Base-by-base conservation (phyloP, 2,888 invertebrate species). In the Acanthoscelides obtectus region DNA sequence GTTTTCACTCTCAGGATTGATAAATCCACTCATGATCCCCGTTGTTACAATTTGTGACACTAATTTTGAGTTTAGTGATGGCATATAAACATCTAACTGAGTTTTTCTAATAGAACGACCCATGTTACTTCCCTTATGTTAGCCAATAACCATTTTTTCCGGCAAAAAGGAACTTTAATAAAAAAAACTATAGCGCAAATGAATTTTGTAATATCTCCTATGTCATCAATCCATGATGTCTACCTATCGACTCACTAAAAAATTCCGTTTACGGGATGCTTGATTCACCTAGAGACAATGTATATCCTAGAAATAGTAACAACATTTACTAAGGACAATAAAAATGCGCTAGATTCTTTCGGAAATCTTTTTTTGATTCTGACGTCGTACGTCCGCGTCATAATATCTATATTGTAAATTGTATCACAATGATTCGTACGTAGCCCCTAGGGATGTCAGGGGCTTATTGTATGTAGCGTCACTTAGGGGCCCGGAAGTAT, bases 401-500 rank as follows among this genome's bases (percentile, higher is more conserved):
- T 75, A 79, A 77, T 76, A 80, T 77, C 80, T 80, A 80, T 77
- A 67, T 67, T 22, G 22, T 77, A 77, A 75, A 77, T 73, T 79
- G 45, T 81, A 80, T 81, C 81, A 80, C 81, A 80, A 79, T 79
- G 79, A 77, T 76, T 73, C 70, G 69, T 66, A 71, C 67, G 67
- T 3, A 22, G 19, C 25, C 17, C 68, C 12, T 6, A 22, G 20
- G 1, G n/a, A 20, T 22, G n/a, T 4, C 20, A 20, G 3, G 71
- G 73, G 69, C 64, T 45, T 45, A 45, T 17, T 1, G 12, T 6
- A 17, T 12, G 45, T 75, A 75, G 76, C 77, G 83, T 88, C 87
- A 90, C 87, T 91, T 91, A 78, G 91, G 91, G 82, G 90, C 88
- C 79, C 91, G 88, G 81, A 91, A 88, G 82, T 90, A 92, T 78